Conservation (phyloP, 2,113 vertebrate species). For the Embiotoca jacksoni region DNA sequence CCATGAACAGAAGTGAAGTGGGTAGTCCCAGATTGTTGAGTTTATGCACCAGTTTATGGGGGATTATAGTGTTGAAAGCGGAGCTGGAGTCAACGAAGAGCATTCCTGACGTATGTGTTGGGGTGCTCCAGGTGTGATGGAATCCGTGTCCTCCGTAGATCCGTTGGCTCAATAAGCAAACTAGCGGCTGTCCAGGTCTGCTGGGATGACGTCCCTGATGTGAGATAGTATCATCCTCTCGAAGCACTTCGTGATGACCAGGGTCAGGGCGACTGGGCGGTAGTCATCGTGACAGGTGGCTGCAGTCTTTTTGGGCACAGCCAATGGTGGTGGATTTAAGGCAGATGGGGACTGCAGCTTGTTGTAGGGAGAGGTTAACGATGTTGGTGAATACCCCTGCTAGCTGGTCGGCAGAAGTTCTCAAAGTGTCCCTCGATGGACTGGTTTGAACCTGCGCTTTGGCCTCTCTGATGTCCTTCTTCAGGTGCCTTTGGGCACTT, state of each 20-base stretch:
- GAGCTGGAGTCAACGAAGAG: neutral
- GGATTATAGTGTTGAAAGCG: neutral
- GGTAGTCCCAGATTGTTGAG: too few relatives aligned
- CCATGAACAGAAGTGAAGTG: too few relatives aligned
- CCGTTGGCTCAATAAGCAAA: neutral
- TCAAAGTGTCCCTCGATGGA: too few relatives aligned
- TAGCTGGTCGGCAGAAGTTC: neutral
- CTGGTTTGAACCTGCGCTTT: too few relatives aligned
- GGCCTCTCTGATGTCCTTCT: too few relatives aligned
- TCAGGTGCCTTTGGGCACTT: too few relatives aligned
- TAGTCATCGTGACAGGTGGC: neutral
- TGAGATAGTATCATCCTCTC: neutral
- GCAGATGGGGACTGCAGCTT: neutral
- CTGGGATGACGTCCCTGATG: neutral
- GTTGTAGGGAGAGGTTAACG: constrained; percentile 3
- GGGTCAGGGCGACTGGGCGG: neutral
- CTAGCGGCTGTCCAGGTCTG: neutral
- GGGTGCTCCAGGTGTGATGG: neutral
- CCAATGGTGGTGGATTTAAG: neutral
- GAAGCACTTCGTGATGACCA: neutral
- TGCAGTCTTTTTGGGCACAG: neutral
- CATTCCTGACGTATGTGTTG: neutral
- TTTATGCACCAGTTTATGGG: neutral
- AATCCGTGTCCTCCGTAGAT: neutral
- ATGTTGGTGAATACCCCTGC: neutral